phyloP scores from a whole-genome alignment of 2,797 vertebrate genomes.

The Triplophysa yarkandensis region DNA sequence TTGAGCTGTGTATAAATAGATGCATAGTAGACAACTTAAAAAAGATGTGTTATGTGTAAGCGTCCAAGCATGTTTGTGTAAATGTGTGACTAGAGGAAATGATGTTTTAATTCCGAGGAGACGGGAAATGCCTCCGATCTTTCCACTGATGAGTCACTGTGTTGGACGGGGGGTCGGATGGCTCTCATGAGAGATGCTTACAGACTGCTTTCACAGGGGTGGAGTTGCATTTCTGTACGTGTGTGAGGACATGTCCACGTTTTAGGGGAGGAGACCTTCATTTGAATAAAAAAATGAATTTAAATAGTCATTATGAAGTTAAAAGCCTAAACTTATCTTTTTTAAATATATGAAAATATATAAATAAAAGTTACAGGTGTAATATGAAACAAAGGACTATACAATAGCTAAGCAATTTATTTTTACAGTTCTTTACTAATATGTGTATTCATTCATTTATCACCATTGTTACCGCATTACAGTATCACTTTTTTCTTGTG shows the following conservation, averaged over 20 bases:
- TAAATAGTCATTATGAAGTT: no score
- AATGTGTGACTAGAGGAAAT: constrained; percentile 58
- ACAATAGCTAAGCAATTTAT: no score
- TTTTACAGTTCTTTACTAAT: no score
- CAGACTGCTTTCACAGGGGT: constrained; percentile 55
- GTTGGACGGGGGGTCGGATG: constrained; percentile 61
- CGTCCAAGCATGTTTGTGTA: constrained; percentile 41
- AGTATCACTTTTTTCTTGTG: no score
- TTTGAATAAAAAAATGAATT: neutral
- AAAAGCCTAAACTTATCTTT: no score
- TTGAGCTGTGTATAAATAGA: constrained; percentile 48
- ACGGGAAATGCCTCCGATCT: constrained; percentile 67
- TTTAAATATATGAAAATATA: no score
- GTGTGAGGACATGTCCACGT: constrained; percentile 40
- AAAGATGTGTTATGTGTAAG: constrained; percentile 45
- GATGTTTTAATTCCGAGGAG: constrained; percentile 60
- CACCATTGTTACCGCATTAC: no score
- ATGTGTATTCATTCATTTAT: no score
- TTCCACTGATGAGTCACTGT: constrained; percentile 75
- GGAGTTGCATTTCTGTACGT: constrained; percentile 43
- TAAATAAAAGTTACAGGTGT: no score
- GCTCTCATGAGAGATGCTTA: constrained; percentile 53
- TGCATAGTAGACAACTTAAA: constrained; percentile 44
- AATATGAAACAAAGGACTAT: no score
- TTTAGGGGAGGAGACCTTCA: constrained; percentile 33